Evolutionary conservation across 2,113 vertebrate genomes (phyloP), one percentile per base, ranked within the genome.

Genomic region (Spilogale gracilis): DNA sequence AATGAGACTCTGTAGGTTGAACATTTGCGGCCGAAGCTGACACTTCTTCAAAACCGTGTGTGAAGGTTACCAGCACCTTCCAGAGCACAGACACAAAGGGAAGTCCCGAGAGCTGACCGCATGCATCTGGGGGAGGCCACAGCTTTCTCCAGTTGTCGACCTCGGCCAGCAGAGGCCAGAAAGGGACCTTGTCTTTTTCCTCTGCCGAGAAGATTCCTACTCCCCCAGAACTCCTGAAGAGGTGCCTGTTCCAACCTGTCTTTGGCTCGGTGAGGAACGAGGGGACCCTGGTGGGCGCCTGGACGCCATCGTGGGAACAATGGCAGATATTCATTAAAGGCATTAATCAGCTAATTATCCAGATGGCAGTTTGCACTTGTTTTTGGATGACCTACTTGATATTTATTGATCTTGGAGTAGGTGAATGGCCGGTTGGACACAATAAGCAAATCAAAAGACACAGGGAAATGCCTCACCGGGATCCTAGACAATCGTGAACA

Each of bases 21-120:
- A 43, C 61, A 60, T 9, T 23, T 5, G 14, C 52, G 73, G 50
- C 21, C 1, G 38, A 3, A 3, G 14, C 94, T 1, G 2, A 78
- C 16, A 0, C 58, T 38, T 21, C 56, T 38, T 43, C 56, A 48
- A n/a, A 38, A 32, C 56, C 1, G 12, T 0, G 48, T 0, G 0
- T 2, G 63, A 54, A 11, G 20, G 4, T 32, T 16, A 65, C 61
- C 43, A 43, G 48, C 38, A 16, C 6, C 30, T 38, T 78, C 27
- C 78, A 52, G 38, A 18, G 43, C 8, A 32, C 48, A 32, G 45
- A 13, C 0, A 2, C 7, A 43, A 13, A 27, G 50, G 60, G 23
- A 18, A 23, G 32, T 10, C 9, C 14, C 2, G 1, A 3, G n/a
- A 61, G 73, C 50, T 4, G 43, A 30, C 23, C 10, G 9, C 52